Evolutionary conservation across 1,140 invertebrate species (phyloP), one percentile per base, ranked within the genome.

Genomic region (Drosophila oshimai): DNA sequence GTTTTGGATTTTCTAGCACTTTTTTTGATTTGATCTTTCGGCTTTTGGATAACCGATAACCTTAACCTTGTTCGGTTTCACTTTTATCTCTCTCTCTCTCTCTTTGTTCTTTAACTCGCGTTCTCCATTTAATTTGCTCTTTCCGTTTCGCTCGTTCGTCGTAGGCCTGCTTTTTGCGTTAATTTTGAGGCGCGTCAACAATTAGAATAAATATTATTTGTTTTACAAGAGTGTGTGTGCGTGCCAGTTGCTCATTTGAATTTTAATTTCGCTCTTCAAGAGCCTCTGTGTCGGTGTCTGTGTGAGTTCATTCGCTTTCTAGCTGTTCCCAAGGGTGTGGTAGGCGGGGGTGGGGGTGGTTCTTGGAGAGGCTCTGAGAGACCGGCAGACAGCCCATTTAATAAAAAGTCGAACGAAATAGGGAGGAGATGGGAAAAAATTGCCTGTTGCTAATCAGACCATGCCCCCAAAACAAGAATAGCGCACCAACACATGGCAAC

Each of bases 391-490:
- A 60, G n/a, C 37, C 53, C 37, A 50, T 72, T 61, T 71, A 50
- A 71, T 71, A 45, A 72, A 71, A 71, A 61, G 44, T 69, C 67
- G 67, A 71, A 50, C 68, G 31, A n/a, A n/a, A n/a, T n/a, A 28
- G 44, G 49, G 34, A n/a, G 42, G 34, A 7, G 36, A 15, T 9
- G 22, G 15, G 26, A 15, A 24, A 24, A 33, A 6, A 36, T 36
- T 36, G 50, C 53, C 58, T 83, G 74, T 84, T 86, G 80, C 80
- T 75, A 86, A 86, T 84, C 79, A 71, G 47, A 79, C 77, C 65
- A 61, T 79, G 75, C 71, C 70, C 61, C 62, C 49, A 36, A 69
- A 73, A 61, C 49, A 47, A 67, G 67, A 76, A 81, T 81, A 76
- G 39, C 39, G 33, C 58, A 80, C 34, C 6, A 65, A 20, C 58